Evolutionary conservation across 1,140 invertebrate species (phyloP).

Genomic region (Meloidogyne floridensis): DNA sequence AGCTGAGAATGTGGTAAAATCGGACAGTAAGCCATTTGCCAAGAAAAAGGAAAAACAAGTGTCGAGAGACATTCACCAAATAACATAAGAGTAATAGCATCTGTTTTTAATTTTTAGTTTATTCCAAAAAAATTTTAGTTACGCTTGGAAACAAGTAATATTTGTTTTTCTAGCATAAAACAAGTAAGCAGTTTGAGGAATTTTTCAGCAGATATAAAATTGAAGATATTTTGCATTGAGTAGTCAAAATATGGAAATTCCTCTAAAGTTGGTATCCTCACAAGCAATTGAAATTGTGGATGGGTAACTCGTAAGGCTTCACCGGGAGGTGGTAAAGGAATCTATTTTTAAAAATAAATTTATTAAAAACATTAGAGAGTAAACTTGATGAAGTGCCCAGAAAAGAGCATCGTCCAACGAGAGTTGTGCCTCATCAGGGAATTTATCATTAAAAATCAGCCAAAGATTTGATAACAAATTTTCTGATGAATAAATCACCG

Average conservation of each 20-base stretch:
- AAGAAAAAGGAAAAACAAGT: slow-evolving; percentile 88
- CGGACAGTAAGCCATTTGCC: slow-evolving; percentile 98
- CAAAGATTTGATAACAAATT: slow-evolving; percentile 74
- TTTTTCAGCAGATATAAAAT: slow-evolving; percentile 75
- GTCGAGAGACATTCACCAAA: slow-evolving; percentile 89
- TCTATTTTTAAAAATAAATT: slow-evolving; percentile 58
- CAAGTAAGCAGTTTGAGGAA: slow-evolving; percentile 91
- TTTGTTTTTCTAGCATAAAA: slow-evolving; percentile 92
- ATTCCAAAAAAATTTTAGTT: slow-evolving; percentile 46
- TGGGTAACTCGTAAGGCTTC: slow-evolving; percentile 45
- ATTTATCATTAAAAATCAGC: slow-evolving; percentile 48
- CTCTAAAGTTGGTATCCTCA: slow-evolving; percentile 67
- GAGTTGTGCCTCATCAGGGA: slow-evolving; percentile 64
- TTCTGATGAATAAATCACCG: slow-evolving; percentile 80
- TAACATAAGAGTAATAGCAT: slow-evolving; percentile 77
- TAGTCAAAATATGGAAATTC: slow-evolving; percentile 93
- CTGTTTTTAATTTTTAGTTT: slow-evolving; percentile 8
- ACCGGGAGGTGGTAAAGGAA: slow-evolving; percentile 83
- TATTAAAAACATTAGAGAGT: background rate
- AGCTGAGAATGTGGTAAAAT: slow-evolving; percentile 90
- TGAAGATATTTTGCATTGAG: slow-evolving; percentile 82
- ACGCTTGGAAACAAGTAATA: slow-evolving; percentile 87
- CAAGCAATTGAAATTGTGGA: slow-evolving; percentile 42
- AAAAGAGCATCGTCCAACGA: slow-evolving; percentile 87
- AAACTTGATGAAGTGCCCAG: slow-evolving; percentile 83